Evolutionary conservation across 2,797 vertebrate genomes (phyloP).

Genomic region (Squalus acanthias): DNA sequence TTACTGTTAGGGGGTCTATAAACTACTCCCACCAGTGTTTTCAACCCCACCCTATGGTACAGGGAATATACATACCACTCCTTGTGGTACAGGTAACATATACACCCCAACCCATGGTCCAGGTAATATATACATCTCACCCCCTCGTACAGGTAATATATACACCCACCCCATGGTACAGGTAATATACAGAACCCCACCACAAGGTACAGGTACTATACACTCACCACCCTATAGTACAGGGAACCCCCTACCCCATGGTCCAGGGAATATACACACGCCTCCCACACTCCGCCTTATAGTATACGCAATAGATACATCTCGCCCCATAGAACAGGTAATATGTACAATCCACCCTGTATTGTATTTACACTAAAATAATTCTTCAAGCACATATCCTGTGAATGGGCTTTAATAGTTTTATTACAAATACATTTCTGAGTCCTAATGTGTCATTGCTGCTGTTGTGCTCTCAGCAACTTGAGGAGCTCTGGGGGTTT

Average conservation of each 20-base stretch:
- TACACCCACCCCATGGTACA: background rate
- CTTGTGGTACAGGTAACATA: background rate
- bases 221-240: background rate
- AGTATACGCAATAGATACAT: background rate
- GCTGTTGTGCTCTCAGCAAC: constrained; percentile 13
- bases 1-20: no score
- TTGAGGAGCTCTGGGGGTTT: background rate
- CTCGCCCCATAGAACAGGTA: background rate
- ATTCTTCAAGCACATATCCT: background rate
- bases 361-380: background rate
- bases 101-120: background rate
- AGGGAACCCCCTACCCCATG: background rate
- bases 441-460: background rate
- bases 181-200: background rate
- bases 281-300: background rate
- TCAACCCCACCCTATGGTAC: no score
- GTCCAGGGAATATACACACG: background rate
- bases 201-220: background rate
- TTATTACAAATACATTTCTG: constrained; percentile 3
- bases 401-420: background rate
- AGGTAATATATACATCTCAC: background rate
- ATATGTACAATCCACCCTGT: background rate
- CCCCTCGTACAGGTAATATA: background rate
- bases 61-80: no score
- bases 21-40: no score